Percentiles rank a stretch among this genome's conserved stretches.
Conservation (phyloP, 2,797 vertebrate species). For the Myiotriccus ornatus region DNA sequence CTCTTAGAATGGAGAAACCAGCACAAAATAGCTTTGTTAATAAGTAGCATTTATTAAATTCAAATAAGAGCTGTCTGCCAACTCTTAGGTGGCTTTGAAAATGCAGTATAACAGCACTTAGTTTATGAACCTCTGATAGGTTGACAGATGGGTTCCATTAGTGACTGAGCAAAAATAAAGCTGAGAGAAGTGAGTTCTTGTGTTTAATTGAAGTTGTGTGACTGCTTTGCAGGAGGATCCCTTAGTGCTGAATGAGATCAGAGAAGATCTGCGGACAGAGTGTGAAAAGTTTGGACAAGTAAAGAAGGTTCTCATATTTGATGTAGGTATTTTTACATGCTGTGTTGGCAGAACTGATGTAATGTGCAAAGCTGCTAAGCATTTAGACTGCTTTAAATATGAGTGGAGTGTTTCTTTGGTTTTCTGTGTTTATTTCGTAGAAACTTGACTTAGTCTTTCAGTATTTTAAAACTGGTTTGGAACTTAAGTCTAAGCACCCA, state of each 20-base stretch:
- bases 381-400: not conserved
- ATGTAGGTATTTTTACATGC: conserved; percentile 81
- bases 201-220: not conserved
- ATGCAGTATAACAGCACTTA: not conserved
- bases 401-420: not conserved
- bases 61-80: not conserved
- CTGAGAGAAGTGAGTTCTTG: not conserved
- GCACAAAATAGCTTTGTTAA: not conserved
- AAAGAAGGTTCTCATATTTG: conserved; percentile 95
- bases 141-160: not conserved
- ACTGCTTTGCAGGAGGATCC: conserved; percentile 87
- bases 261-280: conserved; percentile 91
- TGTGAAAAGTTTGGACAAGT: conserved; percentile 97
- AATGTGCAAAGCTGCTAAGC: not conserved
- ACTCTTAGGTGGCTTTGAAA: not conserved
- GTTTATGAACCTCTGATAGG: not conserved
- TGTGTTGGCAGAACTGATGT: not conserved
- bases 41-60: not conserved
- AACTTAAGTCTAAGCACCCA: not conserved
- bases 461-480: not conserved
- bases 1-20: not conserved
- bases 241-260: conserved; percentile 92
- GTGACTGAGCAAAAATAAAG: not conserved
- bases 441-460: not conserved
- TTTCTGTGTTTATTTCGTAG: not conserved